A percentile compares a stretch with the other conserved stretches of the same genome.
Conservation (phyloP, 1,140 invertebrate species). For the Aphis craccivora region DNA sequence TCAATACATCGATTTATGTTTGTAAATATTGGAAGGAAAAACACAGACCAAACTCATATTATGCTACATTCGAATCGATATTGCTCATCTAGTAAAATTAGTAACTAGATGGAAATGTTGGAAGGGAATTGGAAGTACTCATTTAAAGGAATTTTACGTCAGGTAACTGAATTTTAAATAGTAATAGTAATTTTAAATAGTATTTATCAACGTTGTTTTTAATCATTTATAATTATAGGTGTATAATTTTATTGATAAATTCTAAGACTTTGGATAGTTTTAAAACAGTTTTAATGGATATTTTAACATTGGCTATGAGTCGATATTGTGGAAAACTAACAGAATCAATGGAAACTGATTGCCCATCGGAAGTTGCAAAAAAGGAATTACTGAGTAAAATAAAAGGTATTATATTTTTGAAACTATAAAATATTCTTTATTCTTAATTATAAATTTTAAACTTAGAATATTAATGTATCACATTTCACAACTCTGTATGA, state of each 20-base stretch:
- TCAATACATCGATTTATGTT: neutral
- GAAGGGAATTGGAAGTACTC: neutral
- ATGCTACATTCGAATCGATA: neutral
- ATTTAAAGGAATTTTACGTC: neutral
- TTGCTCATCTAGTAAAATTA: neutral
- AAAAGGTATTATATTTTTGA: neutral
- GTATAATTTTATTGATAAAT: neutral
- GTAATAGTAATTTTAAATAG: too few species aligned
- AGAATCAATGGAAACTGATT: neutral
- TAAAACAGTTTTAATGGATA: neutral
- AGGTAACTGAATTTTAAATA: neutral
- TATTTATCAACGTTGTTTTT: neutral
- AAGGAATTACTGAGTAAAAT: neutral
- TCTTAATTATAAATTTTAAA: neutral
- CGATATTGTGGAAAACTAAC: neutral
- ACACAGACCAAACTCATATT: neutral
- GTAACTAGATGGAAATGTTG: constrained; percentile 2
- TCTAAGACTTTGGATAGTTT: neutral
- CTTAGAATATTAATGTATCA: neutral
- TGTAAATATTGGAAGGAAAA: neutral
- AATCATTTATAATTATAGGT: neutral
- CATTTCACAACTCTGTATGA: neutral
- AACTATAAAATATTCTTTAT: too few species aligned
- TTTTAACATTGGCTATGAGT: neutral
- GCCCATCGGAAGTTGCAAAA: neutral